These are phyloP conservation scores for Tichodroma muraria DNA, from an alignment of 2,113 vertebrate genomes.

Conservation along the genomic window DNA sequence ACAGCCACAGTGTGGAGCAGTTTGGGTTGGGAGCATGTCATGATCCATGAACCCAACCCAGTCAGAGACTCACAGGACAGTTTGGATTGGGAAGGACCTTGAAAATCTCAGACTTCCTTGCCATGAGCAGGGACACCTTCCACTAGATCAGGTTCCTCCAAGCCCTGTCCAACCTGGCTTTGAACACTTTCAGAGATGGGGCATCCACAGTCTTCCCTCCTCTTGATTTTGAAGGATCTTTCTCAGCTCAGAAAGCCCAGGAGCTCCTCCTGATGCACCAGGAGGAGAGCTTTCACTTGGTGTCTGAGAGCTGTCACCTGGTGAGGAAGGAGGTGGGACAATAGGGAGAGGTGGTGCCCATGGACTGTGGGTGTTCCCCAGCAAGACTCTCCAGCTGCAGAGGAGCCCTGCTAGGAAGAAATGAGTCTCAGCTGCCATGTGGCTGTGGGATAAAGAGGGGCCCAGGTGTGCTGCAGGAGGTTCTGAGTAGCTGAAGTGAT, in stretches of 20 bases:
- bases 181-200: neutral
- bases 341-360: neutral
- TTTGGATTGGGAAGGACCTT: neutral
- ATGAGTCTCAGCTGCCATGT: neutral
- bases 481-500: neutral
- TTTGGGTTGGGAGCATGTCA: neutral
- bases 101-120: neutral
- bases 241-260: neutral
- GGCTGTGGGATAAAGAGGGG: neutral
- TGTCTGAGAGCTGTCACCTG: neutral
- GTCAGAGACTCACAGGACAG: neutral
- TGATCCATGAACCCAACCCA: neutral
- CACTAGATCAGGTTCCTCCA: neutral
- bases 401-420: neutral
- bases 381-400: neutral
- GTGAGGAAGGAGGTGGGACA: neutral
- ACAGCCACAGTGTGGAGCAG: neutral
- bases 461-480: neutral
- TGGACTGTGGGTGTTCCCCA: neutral
- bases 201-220: neutral
- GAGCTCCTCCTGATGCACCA: neutral
- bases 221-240: neutral
- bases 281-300: neutral
- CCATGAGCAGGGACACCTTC: neutral
- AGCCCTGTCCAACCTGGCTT: neutral